phyloP scores from a whole-genome alignment of 2,888 invertebrate genomes.

The Apamea monoglypha region DNA sequence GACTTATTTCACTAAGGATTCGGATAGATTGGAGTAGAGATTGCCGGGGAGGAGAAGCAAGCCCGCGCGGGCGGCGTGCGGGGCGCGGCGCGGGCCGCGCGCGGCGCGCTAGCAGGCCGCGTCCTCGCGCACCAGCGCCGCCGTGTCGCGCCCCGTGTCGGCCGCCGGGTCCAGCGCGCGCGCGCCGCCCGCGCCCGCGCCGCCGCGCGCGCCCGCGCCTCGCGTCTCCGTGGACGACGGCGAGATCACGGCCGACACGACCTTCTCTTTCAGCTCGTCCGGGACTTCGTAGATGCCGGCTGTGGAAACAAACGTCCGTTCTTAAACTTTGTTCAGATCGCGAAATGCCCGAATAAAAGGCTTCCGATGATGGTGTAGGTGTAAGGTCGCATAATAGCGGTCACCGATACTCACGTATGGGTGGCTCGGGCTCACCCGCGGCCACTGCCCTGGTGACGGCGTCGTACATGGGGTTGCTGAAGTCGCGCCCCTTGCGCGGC shows the following conservation, averaged over 20 bases:
- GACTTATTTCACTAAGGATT: conserved; percentile 52
- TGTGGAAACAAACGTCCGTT: conserved; percentile 62
- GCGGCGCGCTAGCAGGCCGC: conserved; percentile 82
- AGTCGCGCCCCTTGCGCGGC: conserved; percentile 95
- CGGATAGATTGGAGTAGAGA: conserved; percentile 39
- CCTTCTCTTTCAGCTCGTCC: conserved; percentile 93
- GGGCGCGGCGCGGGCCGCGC: conserved; percentile 51
- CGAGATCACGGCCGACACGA: conserved; percentile 93
- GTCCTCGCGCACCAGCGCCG: conserved; percentile 92
- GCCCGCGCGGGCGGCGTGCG: conserved; percentile 25
- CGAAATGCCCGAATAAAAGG: neutral
- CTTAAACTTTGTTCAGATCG: neutral
- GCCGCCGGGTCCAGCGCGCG: conserved; percentile 95
- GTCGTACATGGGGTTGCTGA: conserved; percentile 99
- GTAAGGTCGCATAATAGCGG: too few relatives aligned
- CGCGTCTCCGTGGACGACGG: conserved; percentile 96
- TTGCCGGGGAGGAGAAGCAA: conserved; percentile 25
- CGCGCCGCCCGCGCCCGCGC: conserved; percentile 89
- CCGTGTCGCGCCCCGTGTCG: conserved; percentile 94
- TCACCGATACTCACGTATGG: conserved; percentile 78
- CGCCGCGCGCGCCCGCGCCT: conserved; percentile 75
- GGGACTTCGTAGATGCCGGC: conserved; percentile 95
- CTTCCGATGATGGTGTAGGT: neutral
- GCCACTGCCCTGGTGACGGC: conserved; percentile 93
- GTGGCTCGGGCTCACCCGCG: conserved; percentile 77